Evolutionary conservation across 2,113 vertebrate species (phyloP).

Genomic region (Emydura subglobosa): DNA sequence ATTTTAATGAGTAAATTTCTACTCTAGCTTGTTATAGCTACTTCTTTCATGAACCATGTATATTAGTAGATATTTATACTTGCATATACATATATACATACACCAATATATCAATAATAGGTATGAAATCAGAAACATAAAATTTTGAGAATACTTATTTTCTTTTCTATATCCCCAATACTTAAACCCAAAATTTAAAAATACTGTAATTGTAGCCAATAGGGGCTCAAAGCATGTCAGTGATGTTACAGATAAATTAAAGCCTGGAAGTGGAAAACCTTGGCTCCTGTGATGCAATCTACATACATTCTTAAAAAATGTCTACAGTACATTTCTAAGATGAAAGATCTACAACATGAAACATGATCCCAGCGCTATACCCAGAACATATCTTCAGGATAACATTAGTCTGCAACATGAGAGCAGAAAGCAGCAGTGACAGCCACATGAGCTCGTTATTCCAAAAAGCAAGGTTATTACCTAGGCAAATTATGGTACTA

Average conservation of each 20-base stretch:
- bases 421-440: conserved; percentile 71
- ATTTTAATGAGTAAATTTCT: background rate
- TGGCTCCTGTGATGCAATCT: background rate
- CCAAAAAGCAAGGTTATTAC: conserved; percentile 73
- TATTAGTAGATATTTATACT: rapidly evolving
- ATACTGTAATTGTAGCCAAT: background rate
- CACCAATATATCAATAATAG: rapidly evolving
- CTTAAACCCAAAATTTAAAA: background rate
- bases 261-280: rapidly evolving
- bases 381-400: conserved; percentile 11
- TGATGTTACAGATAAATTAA: background rate
- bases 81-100: background rate
- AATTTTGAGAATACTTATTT: background rate
- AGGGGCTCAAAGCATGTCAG: background rate
- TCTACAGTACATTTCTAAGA: background rate
- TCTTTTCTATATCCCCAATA: background rate
- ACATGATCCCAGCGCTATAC: background rate
- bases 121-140: background rate
- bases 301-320: background rate
- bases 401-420: conserved; percentile 8
- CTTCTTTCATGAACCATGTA: background rate
- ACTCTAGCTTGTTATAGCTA: background rate
- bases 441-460: conserved; percentile 60
- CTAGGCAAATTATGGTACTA: background rate
- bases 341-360: background rate